phyloP scores from a whole-genome alignment of 2,888 invertebrate species.

The Lissocephala sabroskyi region DNA sequence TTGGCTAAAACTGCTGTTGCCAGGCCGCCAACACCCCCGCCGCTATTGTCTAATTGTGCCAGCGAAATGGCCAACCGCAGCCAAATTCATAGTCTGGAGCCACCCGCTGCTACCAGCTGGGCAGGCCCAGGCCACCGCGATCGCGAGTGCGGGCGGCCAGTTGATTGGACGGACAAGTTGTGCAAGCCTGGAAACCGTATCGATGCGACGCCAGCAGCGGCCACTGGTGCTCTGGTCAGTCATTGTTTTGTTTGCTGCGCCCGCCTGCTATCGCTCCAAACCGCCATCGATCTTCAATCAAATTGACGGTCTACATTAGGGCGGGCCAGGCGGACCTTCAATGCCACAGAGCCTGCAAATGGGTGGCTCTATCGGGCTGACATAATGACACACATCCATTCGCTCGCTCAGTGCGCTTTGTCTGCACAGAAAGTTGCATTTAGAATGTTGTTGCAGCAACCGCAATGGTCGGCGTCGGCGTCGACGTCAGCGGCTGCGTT shows the following conservation, averaged over 20 bases:
- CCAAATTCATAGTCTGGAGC: constrained; percentile 10
- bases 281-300: constrained; percentile 35
- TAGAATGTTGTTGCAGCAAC: constrained; percentile 55
- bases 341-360: constrained; percentile 32
- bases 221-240: constrained; percentile 19
- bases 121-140: not conserved
- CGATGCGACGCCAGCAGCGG: constrained; percentile 16
- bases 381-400: constrained; percentile 61
- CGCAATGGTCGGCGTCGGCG: not conserved
- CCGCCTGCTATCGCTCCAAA: constrained; percentile 17
- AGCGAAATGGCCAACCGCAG: constrained; percentile 15
- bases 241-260: not conserved
- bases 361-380: constrained; percentile 5
- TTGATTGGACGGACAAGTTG: constrained; percentile 1
- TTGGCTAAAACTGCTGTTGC: constrained; percentile 15
- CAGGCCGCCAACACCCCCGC: constrained; percentile 9
- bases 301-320: constrained; percentile 41
- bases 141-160: constrained; percentile 8
- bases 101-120: constrained; percentile 35
- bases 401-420: constrained; percentile 35
- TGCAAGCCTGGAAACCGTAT: constrained; percentile 9
- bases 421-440: constrained; percentile 38
- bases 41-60: constrained; percentile 37
- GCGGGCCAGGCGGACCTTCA: constrained; percentile 40
- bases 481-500: not conserved